Base-by-base conservation (phyloP, 1,140 invertebrate genomes). In the Lordiphosa stackelbergi region DNA sequence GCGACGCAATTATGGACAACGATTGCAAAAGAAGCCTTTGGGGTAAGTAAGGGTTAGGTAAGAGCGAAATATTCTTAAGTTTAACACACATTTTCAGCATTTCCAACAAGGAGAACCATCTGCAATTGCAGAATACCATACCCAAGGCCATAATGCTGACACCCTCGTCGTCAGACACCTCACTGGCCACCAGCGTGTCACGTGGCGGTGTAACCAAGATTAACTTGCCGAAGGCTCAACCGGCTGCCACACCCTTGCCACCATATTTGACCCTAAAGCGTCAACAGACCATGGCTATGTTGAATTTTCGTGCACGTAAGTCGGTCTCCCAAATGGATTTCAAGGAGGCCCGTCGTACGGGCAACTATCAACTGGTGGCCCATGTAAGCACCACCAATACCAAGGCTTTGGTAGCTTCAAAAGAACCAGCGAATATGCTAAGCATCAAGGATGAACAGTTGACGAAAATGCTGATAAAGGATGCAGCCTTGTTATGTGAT, bases 251-350 rank as follows among this genome's bases (percentile, higher is more conserved):
- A 2, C 16, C 37, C 13, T 13, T 51, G n/a, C 43, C 63, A n/a
- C 65, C 69, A 5, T 71, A 72, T 8, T 13, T 84, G 5, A 53
- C 61, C 1, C 52, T 85, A 2, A 64, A 79, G 43, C 73, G 84
- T 2, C 83, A 84, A 13, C 64, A 63, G 8, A 63, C 83, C 0
- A 65, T 65, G 1, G 52, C 72, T 12, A 66, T 84, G 28, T 37
- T 86, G 1, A 81, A 69, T 13, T 86, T 68, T 10, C 66, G 57
- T 0, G 58, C 73, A 6, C 85, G 84, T 4, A 86, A 86, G 12
- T 86, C 84, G 0, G 22, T 81, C 0, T 86, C 84, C 1, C 84
- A 86, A 57, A 86, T 86, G 66, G 84, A 86, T 46, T 77, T 86
- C n/a, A 86, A 77, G 45, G 74, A 86, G 36, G 66, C 66, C 0